phyloP scores from a whole-genome alignment of 23 tunicate genomes.

The Trididemnum nubilum region DNA sequence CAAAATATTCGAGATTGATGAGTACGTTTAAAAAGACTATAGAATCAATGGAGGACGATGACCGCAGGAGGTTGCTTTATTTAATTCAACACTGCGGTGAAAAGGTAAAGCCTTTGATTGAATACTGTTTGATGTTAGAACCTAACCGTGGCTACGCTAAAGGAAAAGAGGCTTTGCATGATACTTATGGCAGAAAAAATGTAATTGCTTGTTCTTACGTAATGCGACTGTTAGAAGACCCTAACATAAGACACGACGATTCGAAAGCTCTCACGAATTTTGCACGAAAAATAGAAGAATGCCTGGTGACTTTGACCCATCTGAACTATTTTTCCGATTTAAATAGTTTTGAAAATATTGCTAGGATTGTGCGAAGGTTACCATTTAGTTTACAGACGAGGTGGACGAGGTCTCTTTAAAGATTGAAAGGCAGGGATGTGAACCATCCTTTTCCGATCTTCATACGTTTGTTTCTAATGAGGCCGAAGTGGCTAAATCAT shows the following conservation, averaged over 20 bases:
- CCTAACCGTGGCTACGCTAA: too few relatives aligned
- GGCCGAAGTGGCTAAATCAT: not conserved
- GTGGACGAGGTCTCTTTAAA: not conserved
- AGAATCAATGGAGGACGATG: too few relatives aligned
- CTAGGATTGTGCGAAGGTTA: not conserved
- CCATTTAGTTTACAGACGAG: not conserved
- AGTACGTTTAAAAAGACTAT: too few relatives aligned
- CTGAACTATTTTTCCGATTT: slow-evolving; percentile 1
- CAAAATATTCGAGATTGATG: too few relatives aligned
- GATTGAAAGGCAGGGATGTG: too few relatives aligned
- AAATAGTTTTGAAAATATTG: slow-evolving; percentile 8
- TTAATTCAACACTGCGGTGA: too few relatives aligned
- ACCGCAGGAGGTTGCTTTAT: too few relatives aligned
- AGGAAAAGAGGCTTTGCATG: not conserved
- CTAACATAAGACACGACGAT: not conserved
- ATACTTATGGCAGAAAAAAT: not conserved
- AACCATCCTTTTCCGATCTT: too few relatives aligned
- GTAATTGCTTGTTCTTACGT: not conserved
- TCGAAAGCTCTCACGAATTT: not conserved
- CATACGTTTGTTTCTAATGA: not conserved
- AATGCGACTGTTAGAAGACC: not conserved
- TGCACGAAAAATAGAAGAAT: slow-evolving; percentile 1
- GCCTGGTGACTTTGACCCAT: not conserved
- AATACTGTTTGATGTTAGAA: too few relatives aligned
- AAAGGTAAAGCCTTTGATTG: too few relatives aligned